phyloP scores from a whole-genome alignment of 2,797 vertebrate species.

The Fistularia tabacaria region DNA sequence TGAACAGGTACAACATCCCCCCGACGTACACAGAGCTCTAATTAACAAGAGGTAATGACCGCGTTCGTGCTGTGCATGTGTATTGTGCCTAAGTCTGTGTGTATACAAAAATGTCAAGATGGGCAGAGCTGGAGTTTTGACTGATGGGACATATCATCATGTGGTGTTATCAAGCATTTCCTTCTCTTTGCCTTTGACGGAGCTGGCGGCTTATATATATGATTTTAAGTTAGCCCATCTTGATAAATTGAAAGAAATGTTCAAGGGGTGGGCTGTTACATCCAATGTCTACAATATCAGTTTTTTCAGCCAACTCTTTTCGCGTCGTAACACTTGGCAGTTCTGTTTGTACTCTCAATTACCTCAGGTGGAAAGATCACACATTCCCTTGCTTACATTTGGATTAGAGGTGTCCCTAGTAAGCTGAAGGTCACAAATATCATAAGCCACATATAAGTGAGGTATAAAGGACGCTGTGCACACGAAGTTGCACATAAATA shows the following conservation, averaged over 20 bases:
- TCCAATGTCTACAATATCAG: too few relatives aligned
- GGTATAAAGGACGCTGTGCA: constrained; percentile 1
- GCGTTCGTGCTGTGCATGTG: constrained; percentile 36
- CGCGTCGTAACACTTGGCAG: not conserved
- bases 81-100: constrained; percentile 24
- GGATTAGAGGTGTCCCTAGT: constrained; percentile 41
- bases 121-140: constrained; percentile 37
- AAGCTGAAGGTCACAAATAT: constrained; percentile 35
- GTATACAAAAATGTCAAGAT: constrained; percentile 50
- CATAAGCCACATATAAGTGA: constrained; percentile 13
- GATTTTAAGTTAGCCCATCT: too few relatives aligned
- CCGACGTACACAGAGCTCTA: constrained; percentile 61
- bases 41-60: constrained; percentile 70
- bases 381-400: constrained; percentile 32
- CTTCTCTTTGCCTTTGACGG: too few relatives aligned
- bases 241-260: not conserved
- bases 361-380: constrained; percentile 34
- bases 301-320: too few relatives aligned
- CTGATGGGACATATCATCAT: constrained; percentile 27
- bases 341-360: constrained; percentile 9
- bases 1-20: constrained; percentile 64
- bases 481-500: constrained; percentile 29
- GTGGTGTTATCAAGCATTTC: too few relatives aligned
- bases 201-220: too few relatives aligned
- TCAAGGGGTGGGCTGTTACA: constrained; percentile 3